Conservation (phyloP, 2,888 invertebrate genomes). For the Steinernema carpocapsae region DNA sequence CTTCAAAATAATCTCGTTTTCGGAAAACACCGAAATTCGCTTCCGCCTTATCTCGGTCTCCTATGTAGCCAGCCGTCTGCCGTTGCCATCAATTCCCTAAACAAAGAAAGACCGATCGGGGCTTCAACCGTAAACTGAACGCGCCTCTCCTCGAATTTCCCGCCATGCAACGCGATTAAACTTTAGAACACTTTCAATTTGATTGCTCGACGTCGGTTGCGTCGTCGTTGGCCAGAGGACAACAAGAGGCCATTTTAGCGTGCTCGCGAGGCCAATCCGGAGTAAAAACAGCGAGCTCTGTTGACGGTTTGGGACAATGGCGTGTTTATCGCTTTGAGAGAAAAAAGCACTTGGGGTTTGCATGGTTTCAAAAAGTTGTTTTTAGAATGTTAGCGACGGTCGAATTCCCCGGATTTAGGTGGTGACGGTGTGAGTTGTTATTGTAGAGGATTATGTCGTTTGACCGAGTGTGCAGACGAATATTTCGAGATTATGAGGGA, state of each 20-base stretch:
- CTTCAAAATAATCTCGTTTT: neutral
- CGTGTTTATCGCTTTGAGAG: neutral
- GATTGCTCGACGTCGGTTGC: neutral
- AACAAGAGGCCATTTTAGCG: too few relatives aligned
- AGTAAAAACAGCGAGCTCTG: too few relatives aligned
- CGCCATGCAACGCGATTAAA: slow-evolving; percentile 7
- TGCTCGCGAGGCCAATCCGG: too few relatives aligned
- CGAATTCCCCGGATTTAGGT: too few relatives aligned
- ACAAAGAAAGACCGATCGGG: neutral
- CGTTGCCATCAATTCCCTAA: neutral
- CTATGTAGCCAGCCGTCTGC: neutral
- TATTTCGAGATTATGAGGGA: too few relatives aligned
- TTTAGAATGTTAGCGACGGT: too few relatives aligned
- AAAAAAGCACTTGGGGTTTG: neutral
- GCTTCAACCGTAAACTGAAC: too few relatives aligned
- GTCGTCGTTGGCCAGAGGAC: too few relatives aligned
- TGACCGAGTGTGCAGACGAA: too few relatives aligned
- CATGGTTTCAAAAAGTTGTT: neutral
- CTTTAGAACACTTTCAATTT: slow-evolving; percentile 11
- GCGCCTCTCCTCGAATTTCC: neutral
- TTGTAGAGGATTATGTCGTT: too few relatives aligned
- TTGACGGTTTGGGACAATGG: too few relatives aligned
- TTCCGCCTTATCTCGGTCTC: neutral
- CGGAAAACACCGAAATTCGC: neutral
- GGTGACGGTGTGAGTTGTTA: too few relatives aligned